Evolutionary conservation across 2,797 vertebrate species (phyloP), one percentile per base, ranked within the genome.

Genomic region (Spondyliosoma cantharus): DNA sequence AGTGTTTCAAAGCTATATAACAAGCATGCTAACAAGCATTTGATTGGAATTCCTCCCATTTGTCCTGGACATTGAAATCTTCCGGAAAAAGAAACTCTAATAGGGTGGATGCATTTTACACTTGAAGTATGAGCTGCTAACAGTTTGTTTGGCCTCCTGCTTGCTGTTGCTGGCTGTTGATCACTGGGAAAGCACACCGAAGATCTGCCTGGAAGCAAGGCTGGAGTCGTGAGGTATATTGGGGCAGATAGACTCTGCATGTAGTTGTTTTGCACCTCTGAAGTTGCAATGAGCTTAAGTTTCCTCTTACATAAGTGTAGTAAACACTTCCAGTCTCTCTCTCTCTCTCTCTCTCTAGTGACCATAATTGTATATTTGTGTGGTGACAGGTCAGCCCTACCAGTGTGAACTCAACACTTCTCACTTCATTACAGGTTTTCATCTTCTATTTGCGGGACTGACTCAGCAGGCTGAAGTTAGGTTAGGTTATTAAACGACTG

Each of bases 401-500:
- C 70, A 58, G 58, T 24, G 78, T 82, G 59, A 86, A 82, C 49
- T 69, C 61, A 62, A 66, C 79, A 76, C 70, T 77, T 78, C 65
- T 57, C 76, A 73, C 58, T 71, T 84, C 63, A 76, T 86, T 87
- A 80, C 74, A 71, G 72, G 70, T 72, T 87, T 85, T 78, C 68
- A 72, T 75, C 79, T 78, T 78, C 50, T 42, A 60, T 76, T 65
- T 63, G 66, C 75, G 62, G 27, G 70, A 65, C 73, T 71, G 73
- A 89, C 71, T 89, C 72, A 79, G 15, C 12, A 25, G 66, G 56
- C 53, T 74, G 56, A 81, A 75, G 67, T n/a, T n/a, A n/a, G 58
- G 58, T 57, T 57, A 13, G 43, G 60, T 63, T 80, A 85, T 75
- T 63, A 82, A 77, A 74, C 45, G 20, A 58, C 50, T 24, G n/a